Evolutionary conservation across 2,888 invertebrate species (phyloP), one percentile per base, ranked within the genome.

Genomic region (Ceriagrion tenellum): DNA sequence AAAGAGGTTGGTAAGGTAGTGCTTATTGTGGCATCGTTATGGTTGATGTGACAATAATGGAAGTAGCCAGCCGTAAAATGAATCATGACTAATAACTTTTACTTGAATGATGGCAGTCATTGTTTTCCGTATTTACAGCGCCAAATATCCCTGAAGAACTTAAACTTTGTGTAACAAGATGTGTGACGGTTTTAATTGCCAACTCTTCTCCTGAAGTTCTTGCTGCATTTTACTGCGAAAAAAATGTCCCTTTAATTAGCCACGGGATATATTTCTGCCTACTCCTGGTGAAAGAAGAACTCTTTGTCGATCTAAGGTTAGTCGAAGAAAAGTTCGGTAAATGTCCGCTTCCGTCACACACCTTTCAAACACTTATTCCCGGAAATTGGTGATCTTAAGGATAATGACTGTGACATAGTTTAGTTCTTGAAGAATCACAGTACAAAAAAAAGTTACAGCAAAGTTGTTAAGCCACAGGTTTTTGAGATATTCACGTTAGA

Each of bases 131-230:
- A 96, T 95, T 96, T 97, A 90, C 96, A 98, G 98, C 98, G 96
- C 97, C 97, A 89, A 96, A 97, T 26, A 97, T 97, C 12, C 97
- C 97, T 0, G 98, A 98, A 96, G 98, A 98, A 96, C 97, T 98
- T 63, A 98, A 98, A 96, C 97, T 97, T 95, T 97, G 97, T 96
- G 97, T 98, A 69, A 97, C 98, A 96, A 96, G 97, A 96, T 97
- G 98, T 96, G 97, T 98, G 35, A 97, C 97, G 4, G 96, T 97
- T 0, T 96, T 98, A 47, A 97, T 97, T 96, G 96, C 97, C 95
- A 97, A 97, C 95, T 96, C 97, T 55, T 97, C 97, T 10, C 96
- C 96, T 0, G 97, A 97, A 95, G 97, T 98, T 16, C 96, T 98
- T 35, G 97, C 97, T 96, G 96, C 96, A 74, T 97, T 98, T 95